Conservation (phyloP, 1,140 invertebrate species). For the Dreissena rostriformis region DNA sequence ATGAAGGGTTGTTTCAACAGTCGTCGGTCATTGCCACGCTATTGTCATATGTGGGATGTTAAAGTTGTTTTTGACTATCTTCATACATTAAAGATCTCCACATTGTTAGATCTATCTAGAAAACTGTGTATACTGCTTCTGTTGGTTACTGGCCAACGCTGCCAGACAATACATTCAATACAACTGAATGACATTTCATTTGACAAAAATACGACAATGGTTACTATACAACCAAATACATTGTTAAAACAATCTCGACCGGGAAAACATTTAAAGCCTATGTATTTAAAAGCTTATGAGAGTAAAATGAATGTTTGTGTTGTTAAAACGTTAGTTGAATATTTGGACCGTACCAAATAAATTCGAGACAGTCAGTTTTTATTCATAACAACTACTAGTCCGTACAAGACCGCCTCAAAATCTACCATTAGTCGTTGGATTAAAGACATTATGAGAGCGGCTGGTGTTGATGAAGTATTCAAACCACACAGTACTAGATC, state of each 20-base stretch:
- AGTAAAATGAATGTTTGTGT: constrained; percentile 6
- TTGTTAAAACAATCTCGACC: constrained; percentile 9
- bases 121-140: constrained; percentile 43
- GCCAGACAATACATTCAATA: constrained; percentile 36
- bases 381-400: neutral
- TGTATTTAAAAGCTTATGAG: neutral
- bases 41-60: constrained; percentile 3
- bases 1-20: constrained; percentile 2
- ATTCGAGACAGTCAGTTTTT: neutral
- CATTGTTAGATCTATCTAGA: constrained; percentile 1
- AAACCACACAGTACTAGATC: constrained; percentile 4
- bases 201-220: neutral
- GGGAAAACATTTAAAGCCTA: constrained; percentile 14
- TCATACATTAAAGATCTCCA: neutral
- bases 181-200: constrained; percentile 10
- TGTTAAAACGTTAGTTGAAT: neutral
- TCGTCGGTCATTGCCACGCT: neutral
- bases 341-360: neutral
- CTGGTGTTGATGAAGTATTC: neutral
- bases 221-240: neutral
- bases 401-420: neutral
- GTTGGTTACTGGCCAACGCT: constrained; percentile 47
- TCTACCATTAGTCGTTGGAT: neutral
- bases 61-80: constrained; percentile 3
- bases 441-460: neutral